Percentiles rank a stretch among this genome's conserved stretches.
phyloP scores from a whole-genome alignment of 2,113 vertebrate genomes.

The Bungarus multicinctus region DNA sequence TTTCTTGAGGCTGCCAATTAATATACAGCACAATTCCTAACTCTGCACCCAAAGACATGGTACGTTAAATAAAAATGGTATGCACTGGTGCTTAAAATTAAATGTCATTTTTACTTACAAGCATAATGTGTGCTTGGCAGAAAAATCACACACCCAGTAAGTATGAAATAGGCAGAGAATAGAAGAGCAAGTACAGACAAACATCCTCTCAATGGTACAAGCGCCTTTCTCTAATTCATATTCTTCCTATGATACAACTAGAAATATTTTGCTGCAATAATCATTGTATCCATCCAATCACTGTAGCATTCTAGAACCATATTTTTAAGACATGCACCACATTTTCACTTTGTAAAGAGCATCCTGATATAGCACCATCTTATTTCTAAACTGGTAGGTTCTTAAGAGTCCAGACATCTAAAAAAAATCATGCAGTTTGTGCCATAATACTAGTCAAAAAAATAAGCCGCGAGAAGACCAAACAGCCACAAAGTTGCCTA shows the following conservation, averaged over 20 bases:
- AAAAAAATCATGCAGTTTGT: neutral
- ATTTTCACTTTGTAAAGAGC: neutral
- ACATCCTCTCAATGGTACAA: neutral
- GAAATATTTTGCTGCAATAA: neutral
- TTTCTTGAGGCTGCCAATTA: slow-evolving; percentile 4
- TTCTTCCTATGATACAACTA: neutral
- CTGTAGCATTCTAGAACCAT: neutral
- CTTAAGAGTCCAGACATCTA: neutral
- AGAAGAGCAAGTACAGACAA: slow-evolving; percentile 20
- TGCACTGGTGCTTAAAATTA: slow-evolving; percentile 58
- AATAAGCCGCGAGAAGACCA: neutral
- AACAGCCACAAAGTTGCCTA: neutral
- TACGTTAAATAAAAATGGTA: slow-evolving; percentile 43
- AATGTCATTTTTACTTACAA: slow-evolving; percentile 59
- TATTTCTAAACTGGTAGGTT: neutral
- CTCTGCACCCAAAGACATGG: slow-evolving; percentile 36
- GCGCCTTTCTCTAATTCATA: neutral
- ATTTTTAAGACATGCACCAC: neutral
- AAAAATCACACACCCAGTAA: slow-evolving; percentile 25
- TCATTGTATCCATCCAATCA: neutral
- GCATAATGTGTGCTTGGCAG: slow-evolving; percentile 24
- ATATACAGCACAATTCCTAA: slow-evolving; percentile 16
- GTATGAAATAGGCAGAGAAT: slow-evolving; percentile 23
- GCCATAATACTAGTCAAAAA: neutral
- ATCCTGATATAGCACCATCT: neutral